phyloP scores from a whole-genome alignment of 1,140 invertebrate species.

The Drosophila sp. region DNA sequence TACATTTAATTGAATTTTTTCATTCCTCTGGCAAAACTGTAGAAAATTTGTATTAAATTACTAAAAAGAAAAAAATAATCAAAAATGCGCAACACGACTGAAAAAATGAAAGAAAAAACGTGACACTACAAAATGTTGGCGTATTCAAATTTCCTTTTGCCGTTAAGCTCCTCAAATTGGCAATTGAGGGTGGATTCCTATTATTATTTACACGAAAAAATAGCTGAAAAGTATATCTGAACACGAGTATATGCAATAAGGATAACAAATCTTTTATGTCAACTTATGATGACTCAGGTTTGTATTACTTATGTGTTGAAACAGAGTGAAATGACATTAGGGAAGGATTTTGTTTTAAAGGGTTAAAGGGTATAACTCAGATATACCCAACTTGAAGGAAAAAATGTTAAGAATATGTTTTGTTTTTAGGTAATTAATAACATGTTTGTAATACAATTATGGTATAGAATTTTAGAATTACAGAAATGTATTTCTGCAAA shows the following conservation, averaged over 20 bases:
- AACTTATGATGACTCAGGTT: conserved; percentile 3
- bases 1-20: conserved; percentile 82
- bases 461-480: too few species aligned
- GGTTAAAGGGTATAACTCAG: not conserved
- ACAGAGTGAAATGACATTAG: conserved; percentile 1
- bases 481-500: too few species aligned
- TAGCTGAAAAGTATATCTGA: conserved; percentile 19
- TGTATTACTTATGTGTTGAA: not conserved
- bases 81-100: conserved; percentile 65
- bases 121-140: conserved; percentile 62
- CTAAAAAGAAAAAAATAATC: conserved; percentile 63
- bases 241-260: conserved; percentile 3
- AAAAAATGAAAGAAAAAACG: conserved; percentile 66
- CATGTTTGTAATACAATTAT: too few species aligned
- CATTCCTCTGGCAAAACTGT: conserved; percentile 37
- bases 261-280: conserved; percentile 19
- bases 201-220: conserved; percentile 18
- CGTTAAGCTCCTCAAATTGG: conserved; percentile 36
- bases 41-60: conserved; percentile 73
- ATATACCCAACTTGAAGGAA: too few species aligned
- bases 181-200: conserved; percentile 23
- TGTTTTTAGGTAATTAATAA: too few species aligned
- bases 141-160: conserved; percentile 70
- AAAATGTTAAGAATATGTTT: too few species aligned
- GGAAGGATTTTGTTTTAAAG: not conserved